phyloP scores from a whole-genome alignment of 2,797 vertebrate genomes.

The Loris lydekkerianus region DNA sequence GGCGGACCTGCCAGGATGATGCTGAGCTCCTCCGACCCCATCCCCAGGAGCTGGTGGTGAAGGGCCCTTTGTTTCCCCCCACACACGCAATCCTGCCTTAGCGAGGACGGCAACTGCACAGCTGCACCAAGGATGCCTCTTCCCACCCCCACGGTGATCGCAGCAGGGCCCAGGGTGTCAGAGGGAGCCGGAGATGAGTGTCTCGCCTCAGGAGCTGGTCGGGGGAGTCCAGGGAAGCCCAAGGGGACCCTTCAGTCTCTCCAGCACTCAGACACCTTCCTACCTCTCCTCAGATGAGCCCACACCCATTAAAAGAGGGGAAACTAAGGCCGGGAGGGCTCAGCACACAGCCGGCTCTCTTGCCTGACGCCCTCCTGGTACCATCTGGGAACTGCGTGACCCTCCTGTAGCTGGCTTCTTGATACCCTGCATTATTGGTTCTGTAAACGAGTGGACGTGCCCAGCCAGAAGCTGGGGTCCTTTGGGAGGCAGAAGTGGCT shows the following conservation, averaged over 20 bases:
- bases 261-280: background rate
- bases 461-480: rapidly evolving
- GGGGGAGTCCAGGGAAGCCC: background rate
- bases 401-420: background rate
- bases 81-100: background rate
- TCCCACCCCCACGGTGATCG: rapidly evolving
- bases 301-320: background rate
- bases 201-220: background rate
- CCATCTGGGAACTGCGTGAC: rapidly evolving
- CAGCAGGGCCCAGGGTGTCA: background rate
- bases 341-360: rapidly evolving
- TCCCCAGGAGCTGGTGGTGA: background rate
- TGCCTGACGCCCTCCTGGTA: rapidly evolving
- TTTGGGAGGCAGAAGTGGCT: background rate
- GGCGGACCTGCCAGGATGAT: background rate
- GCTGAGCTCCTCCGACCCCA: background rate
- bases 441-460: rapidly evolving
- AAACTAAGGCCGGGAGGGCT: background rate
- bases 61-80: constrained; percentile 32
- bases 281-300: background rate
- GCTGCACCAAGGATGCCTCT: background rate
- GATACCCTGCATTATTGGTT: rapidly evolving
- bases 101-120: background rate
- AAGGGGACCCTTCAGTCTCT: rapidly evolving
- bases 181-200: background rate